phyloP scores from a whole-genome alignment of 2,888 invertebrate species.

The Heliconius ethilla region DNA sequence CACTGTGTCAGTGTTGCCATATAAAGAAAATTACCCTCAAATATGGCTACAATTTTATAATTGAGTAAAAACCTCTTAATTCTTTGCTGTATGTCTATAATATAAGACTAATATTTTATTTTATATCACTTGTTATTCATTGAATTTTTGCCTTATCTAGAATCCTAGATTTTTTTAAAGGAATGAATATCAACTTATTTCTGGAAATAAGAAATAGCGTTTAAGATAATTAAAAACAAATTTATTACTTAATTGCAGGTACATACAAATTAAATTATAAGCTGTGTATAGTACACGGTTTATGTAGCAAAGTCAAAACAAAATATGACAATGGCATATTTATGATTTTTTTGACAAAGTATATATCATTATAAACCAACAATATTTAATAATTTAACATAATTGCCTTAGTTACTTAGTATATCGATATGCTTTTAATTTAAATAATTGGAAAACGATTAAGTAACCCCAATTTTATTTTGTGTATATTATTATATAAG shows the following conservation, averaged over 20 bases:
- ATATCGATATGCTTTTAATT: background rate
- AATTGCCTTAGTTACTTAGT: background rate
- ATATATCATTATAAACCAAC: background rate
- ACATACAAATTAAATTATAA: background rate
- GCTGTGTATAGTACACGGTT: background rate
- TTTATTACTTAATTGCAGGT: background rate
- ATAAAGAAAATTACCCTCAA: slow-evolving; percentile 18
- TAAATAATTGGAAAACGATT: background rate
- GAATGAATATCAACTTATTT: background rate
- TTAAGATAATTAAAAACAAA: background rate
- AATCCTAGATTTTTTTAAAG: background rate
- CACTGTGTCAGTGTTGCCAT: slow-evolving; percentile 39
- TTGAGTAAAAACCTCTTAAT: background rate
- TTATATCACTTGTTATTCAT: no score
- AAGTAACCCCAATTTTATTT: background rate
- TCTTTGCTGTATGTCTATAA: background rate
- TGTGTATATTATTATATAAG: background rate
- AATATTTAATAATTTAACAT: background rate
- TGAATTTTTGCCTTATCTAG: no score
- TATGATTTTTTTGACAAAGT: no score
- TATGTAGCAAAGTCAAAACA: background rate
- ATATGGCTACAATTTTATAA: background rate
- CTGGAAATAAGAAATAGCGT: background rate
- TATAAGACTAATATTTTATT: background rate
- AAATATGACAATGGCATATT: background rate